Percentiles rank a stretch among this genome's conserved stretches.
These are phyloP conservation scores for Zaprionus lachaisei DNA, from an alignment of 1,140 invertebrate genomes.

Conservation along the genomic window DNA sequence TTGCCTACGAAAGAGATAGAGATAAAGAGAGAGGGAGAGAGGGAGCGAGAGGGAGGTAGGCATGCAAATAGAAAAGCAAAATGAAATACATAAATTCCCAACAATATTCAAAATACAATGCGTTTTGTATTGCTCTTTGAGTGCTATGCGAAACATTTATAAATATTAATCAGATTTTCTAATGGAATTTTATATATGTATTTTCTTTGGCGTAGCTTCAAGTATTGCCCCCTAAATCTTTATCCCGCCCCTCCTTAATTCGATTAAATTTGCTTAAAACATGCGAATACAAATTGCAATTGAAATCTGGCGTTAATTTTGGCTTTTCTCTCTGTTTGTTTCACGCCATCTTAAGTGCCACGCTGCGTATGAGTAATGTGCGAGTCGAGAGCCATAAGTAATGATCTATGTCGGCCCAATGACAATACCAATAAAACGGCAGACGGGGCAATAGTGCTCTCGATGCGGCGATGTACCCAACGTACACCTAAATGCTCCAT, in stretches of 20 bases:
- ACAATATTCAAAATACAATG: conserved; percentile 16
- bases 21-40: too few relatives aligned
- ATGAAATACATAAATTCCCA: conserved; percentile 1
- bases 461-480: background rate
- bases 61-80: background rate
- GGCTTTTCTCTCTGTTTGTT: conserved; percentile 17
- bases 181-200: conserved; percentile 32
- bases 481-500: conserved; percentile 26
- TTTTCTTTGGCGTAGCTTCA: background rate
- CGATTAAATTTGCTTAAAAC: conserved; percentile 37
- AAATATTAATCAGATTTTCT: conserved; percentile 35
- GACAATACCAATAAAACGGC: conserved; percentile 44
- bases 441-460: conserved; percentile 22
- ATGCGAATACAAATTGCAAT: conserved; percentile 9
- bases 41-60: background rate
- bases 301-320: conserved; percentile 29
- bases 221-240: background rate
- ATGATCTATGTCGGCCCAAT: conserved; percentile 46
- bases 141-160: conserved; percentile 22
- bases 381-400: conserved; percentile 31
- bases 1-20: background rate
- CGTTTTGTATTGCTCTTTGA: conserved; percentile 9
- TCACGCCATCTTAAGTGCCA: conserved; percentile 46
- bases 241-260: conserved; percentile 3
- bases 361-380: conserved; percentile 77